Evolutionary conservation across 2,113 vertebrate genomes (phyloP).

Genomic region (Riparia riparia): DNA sequence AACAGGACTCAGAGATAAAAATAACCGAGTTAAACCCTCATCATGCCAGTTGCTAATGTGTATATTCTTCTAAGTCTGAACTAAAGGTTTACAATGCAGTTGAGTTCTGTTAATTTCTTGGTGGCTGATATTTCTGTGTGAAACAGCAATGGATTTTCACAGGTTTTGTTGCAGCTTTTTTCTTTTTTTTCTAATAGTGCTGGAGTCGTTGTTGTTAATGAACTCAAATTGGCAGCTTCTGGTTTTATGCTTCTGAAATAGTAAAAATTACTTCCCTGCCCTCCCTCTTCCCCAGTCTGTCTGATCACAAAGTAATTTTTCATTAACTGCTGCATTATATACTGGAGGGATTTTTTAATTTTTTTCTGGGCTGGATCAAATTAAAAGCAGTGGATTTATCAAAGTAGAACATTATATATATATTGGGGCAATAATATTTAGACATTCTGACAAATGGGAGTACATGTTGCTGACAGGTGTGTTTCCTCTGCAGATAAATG

Average conservation of each 20-base stretch:
- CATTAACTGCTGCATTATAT: neutral
- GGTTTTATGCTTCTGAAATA: neutral
- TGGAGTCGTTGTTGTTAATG: neutral
- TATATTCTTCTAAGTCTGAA: neutral
- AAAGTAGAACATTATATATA: neutral
- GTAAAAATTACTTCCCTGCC: neutral
- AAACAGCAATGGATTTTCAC: neutral
- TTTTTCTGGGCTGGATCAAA: neutral
- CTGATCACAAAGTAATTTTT: neutral
- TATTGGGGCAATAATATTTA: neutral
- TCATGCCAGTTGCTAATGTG: neutral
- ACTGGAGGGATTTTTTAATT: neutral
- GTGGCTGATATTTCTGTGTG: neutral
- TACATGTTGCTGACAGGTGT: neutral
- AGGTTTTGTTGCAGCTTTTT: neutral
- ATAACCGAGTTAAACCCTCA: neutral
- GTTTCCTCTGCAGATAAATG: neutral
- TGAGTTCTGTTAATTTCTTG: neutral
- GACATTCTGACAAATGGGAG: neutral
- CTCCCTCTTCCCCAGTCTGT: neutral
- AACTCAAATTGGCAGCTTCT: neutral
- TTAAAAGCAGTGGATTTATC: neutral
- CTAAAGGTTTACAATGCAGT: neutral
- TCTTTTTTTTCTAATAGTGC: neutral
- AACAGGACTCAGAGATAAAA: neutral